Evolutionary conservation across 2,113 vertebrate genomes (phyloP), one percentile per base, ranked within the genome.

Genomic region (Pithys albifrons): DNA sequence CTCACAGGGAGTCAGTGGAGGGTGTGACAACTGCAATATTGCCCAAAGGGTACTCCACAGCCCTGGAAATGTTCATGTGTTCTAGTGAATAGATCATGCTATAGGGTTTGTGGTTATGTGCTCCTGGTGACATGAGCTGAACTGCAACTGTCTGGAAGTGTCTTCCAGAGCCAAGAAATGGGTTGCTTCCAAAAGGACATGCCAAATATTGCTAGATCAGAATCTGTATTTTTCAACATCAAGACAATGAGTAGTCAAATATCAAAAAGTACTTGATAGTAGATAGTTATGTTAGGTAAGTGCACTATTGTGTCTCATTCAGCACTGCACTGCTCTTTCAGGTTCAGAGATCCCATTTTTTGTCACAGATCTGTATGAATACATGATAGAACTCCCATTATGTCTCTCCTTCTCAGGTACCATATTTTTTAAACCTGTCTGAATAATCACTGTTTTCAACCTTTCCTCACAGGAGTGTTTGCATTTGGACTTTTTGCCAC

Each of bases 401-500:
- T 41, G 28, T 35, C 16, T 78, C 18, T 23, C 48, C 52, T 49
- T 85, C 64, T 61, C 43, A 72, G 27, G 27, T 51, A 13, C 20
- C n/a, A 31, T 37, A 22, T 58, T 37, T 77, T 72, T 49, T 12
- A 79, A 88, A 33, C 9, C 23, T 61, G 5, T 67, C 83, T 65
- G 73, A 93, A 35, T 91, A 89, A 93, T 71, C 10, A 23, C 41
- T 74, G 2, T 51, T 88, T 95, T 88, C 75, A 87, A 91, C 94
- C 72, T 96, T 91, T 76, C 28, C 48, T 97, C 77, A 15, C 97
- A 99, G 99, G 99, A 89, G 99, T 99, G 71, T 99, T 99, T 97
- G 99, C 99, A 0, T 99, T 99, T 90, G 99, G 99, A 86, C 98
- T 99, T 97, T 99, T 99, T 97, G 99, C 99, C 94, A 99, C 99